Evolutionary conservation across 2,797 vertebrate genomes (phyloP), one percentile per base, ranked within the genome.

Genomic region (Sebastes minor): DNA sequence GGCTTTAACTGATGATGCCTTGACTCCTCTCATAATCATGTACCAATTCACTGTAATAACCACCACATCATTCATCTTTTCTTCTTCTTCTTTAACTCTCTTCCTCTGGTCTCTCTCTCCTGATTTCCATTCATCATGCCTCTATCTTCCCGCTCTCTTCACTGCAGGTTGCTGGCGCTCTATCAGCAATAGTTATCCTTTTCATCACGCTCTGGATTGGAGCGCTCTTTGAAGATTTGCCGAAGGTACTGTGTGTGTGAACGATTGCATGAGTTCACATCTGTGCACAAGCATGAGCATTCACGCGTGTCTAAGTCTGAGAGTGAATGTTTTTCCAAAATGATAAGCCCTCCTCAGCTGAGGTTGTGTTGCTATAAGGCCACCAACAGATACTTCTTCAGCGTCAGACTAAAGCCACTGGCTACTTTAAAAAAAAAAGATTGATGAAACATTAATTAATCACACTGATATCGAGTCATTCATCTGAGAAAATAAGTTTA

Each of bases 171-270:
- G 97, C 98, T 0, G 95, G 97, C 4, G 97, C 96, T 22, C 12
- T 99, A 0, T 96, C 98, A 38, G 97, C 96, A 5, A 14, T 98
- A 59, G 94, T 99, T 71, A 97, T 99, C 81, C 96, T 99, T 74
- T 86, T 97, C 82, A 97, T 98, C 86, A 96, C 97, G 1, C 63
- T 99, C 79, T 98, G 97, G 94, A 96, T 99, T 0, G 98, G 98
- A 53, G 81, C 92, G 57, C 96, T 99, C 65, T 99, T 99, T 93
- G 92, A 94, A 71, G 91, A 96, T 13, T 93, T 99, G 77, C 98
- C 98, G 63, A 99, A 99, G 96, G 98, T 99, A 85, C 12, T 27
- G 25, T 16, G 57, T 32, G n/a, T 32, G 11, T 5, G 16, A 69
- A 6, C 46, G 18, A 49, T 49, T 38, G 30, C 22, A 3, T 27